These are phyloP conservation scores for Microtus oregoni DNA, from an alignment of 2,113 vertebrate species.

Conservation along the genomic window DNA sequence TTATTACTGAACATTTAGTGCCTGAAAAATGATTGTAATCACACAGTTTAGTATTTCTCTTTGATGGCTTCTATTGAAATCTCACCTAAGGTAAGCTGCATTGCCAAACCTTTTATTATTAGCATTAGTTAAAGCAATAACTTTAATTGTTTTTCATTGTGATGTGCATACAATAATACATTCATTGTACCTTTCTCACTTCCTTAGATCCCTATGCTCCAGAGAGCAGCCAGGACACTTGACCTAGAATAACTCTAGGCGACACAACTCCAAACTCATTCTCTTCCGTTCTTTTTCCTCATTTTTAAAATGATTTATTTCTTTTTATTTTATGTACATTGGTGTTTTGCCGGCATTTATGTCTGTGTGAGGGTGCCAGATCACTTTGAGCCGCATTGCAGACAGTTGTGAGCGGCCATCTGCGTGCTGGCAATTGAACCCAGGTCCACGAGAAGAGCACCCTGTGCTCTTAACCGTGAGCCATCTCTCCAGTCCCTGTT, in stretches of 20 bases:
- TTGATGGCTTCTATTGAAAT: background rate
- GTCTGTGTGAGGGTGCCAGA: background rate
- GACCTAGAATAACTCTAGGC: background rate
- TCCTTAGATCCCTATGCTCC: background rate
- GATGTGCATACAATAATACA: background rate
- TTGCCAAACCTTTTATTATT: background rate
- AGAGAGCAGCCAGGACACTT: background rate
- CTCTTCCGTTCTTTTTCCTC: background rate
- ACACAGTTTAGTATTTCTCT: background rate
- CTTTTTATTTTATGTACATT: background rate
- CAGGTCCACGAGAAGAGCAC: background rate
- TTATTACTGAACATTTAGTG: background rate
- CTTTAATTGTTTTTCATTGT: background rate
- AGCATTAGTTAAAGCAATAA: background rate
- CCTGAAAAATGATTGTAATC: background rate
- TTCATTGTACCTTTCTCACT: background rate
- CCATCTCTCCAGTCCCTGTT: background rate
- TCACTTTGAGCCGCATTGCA: background rate
- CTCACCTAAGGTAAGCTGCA: background rate
- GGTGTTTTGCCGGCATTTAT: background rate
- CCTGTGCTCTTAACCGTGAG: background rate
- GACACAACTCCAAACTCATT: background rate
- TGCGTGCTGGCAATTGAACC: background rate
- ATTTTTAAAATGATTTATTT: background rate
- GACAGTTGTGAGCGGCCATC: background rate